Evolutionary conservation across 2,888 invertebrate genomes (phyloP).

Genomic region (Harpalus rufipes): DNA sequence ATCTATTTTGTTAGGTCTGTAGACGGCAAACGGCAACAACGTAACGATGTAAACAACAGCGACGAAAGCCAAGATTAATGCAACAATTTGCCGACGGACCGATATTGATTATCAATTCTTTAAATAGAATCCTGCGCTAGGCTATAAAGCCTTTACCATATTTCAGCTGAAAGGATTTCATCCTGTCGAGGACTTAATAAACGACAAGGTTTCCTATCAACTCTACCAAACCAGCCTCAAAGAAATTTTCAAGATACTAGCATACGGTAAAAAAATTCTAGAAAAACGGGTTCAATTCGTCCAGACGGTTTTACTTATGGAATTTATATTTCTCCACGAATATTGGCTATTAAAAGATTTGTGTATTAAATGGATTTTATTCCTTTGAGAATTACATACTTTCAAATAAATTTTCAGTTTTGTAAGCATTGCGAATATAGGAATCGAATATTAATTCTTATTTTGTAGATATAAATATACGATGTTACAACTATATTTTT

Average conservation of each 20-base stretch:
- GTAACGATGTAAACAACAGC: constrained; percentile 16
- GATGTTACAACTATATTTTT: too few species aligned
- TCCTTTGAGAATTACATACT: too few species aligned
- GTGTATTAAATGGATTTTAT: too few species aligned
- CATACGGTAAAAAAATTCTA: not conserved
- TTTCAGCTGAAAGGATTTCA: not conserved
- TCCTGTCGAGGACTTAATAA: not conserved
- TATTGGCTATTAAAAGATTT: too few species aligned
- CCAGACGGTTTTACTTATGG: too few species aligned
- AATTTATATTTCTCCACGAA: too few species aligned
- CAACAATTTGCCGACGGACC: constrained; percentile 35
- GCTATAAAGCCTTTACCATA: constrained; percentile 5
- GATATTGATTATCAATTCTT: constrained; percentile 49
- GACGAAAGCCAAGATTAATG: constrained; percentile 50
- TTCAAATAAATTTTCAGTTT: too few species aligned
- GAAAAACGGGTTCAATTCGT: not conserved
- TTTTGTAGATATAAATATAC: too few species aligned
- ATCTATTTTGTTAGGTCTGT: constrained; percentile 31
- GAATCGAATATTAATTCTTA: too few species aligned
- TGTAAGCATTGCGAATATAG: too few species aligned
- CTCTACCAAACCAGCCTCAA: too few species aligned
- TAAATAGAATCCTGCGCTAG: constrained; percentile 40
- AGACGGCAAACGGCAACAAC: constrained; percentile 12
- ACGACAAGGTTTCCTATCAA: not conserved
- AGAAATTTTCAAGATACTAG: not conserved